Conservation (phyloP, 2,888 invertebrate genomes). For the Gastracanthus pulcherrimus region DNA sequence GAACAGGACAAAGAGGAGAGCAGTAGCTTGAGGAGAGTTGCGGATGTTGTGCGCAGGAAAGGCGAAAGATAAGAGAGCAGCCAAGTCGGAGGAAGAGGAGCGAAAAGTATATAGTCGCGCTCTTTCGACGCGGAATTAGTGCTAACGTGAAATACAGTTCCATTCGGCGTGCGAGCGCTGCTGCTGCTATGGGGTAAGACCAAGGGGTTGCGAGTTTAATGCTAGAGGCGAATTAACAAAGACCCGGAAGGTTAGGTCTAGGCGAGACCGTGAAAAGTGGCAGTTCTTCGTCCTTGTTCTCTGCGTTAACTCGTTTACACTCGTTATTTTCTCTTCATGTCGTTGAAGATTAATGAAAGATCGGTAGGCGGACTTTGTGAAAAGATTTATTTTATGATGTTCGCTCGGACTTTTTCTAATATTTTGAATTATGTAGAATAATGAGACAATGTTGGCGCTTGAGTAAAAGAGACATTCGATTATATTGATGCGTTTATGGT, state of each 20-base stretch:
- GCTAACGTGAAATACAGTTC: conserved; percentile 42
- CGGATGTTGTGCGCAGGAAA: no score
- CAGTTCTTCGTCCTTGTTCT: neutral
- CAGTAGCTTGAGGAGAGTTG: no score
- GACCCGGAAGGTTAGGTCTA: neutral
- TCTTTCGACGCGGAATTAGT: conserved; percentile 43
- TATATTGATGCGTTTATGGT: no score
- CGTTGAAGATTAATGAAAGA: conserved; percentile 1
- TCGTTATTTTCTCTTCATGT: conserved; percentile 5
- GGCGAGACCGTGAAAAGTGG: neutral
- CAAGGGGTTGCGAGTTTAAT: conserved; percentile 37
- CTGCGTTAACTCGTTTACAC: conserved; percentile 15
- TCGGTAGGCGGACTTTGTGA: no score
- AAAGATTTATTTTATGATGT: no score
- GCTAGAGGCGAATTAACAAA: conserved; percentile 44
- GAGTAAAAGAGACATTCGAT: no score
- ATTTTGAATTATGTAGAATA: no score
- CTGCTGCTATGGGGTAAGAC: neutral
- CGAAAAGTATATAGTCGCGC: neutral
- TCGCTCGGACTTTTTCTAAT: no score
- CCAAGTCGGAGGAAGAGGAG: neutral
- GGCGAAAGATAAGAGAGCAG: conserved; percentile 4
- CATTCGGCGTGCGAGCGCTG: neutral
- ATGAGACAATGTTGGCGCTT: no score
- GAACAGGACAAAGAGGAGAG: neutral